Evolutionary conservation across 1,140 invertebrate species (phyloP).

Genomic region (Octopus bimaculoides): DNA sequence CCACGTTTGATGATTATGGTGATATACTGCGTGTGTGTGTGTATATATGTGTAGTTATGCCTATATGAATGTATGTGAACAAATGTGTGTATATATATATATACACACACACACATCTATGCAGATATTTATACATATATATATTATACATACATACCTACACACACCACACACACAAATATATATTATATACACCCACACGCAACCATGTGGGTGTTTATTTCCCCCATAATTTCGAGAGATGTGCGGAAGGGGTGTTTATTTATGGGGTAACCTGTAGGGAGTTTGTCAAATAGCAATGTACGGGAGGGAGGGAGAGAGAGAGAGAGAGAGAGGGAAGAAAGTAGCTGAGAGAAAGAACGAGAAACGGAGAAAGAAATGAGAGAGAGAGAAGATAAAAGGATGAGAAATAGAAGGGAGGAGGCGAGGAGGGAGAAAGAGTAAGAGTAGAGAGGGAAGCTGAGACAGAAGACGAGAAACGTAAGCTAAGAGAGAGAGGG

Average conservation of each 20-base stretch:
- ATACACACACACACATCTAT: neutral
- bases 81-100: constrained; percentile 4
- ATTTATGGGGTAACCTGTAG: too few species aligned
- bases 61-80: too few species aligned
- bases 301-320: neutral
- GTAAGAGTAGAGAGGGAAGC: constrained; percentile 7
- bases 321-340: constrained; percentile 5
- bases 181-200: neutral
- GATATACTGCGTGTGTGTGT: too few species aligned
- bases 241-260: too few species aligned
- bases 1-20: too few species aligned
- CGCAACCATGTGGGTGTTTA: neutral
- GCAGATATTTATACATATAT: neutral
- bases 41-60: too few species aligned
- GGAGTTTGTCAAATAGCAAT: neutral
- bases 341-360: too few species aligned
- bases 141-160: neutral
- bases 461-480: neutral
- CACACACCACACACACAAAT: neutral
- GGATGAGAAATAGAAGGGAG: constrained; percentile 15
- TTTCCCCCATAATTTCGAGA: neutral
- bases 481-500: constrained; percentile 1
- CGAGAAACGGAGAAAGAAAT: neutral
- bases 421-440: constrained; percentile 5
- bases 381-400: constrained; percentile 10